A percentile compares a stretch with the other conserved stretches of the same genome.
These are phyloP conservation scores for Torymus aiolomorphi DNA, from an alignment of 2,888 invertebrate genomes.

Conservation along the genomic window DNA sequence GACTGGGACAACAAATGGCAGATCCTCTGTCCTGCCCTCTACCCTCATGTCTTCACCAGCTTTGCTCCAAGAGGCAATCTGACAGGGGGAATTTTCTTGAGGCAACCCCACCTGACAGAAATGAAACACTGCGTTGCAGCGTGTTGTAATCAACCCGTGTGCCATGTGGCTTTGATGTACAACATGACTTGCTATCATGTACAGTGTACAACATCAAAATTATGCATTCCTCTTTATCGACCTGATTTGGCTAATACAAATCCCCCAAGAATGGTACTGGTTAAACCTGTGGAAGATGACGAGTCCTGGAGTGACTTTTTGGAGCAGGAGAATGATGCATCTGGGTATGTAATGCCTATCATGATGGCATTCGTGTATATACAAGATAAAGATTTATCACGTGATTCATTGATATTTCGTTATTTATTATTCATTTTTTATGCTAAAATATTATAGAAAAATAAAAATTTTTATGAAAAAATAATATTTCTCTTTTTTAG, in stretches of 20 bases:
- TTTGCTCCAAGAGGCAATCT: conserved; percentile 78
- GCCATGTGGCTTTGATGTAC: conserved; percentile 88
- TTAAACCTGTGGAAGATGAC: conserved; percentile 82
- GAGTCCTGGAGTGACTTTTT: conserved; percentile 77
- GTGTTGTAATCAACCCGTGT: conserved; percentile 82
- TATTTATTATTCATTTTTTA: no score
- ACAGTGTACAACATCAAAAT: conserved; percentile 83
- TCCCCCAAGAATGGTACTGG: conserved; percentile 86
- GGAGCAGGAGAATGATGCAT: conserved; percentile 61
- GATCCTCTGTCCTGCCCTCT: conserved; percentile 78
- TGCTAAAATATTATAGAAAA: no score
- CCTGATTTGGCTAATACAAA: conserved; percentile 78
- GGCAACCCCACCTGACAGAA: conserved; percentile 77
- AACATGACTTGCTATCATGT: conserved; percentile 87
- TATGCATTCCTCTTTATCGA: conserved; percentile 83
- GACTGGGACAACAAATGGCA: conserved; percentile 69
- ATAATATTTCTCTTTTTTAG: conserved; percentile 61
- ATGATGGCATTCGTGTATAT: no score
- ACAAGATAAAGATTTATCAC: no score
- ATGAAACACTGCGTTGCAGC: conserved; percentile 82
- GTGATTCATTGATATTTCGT: no score
- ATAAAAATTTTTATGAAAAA: no score
- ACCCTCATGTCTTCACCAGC: conserved; percentile 78
- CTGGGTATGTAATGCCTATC: conserved; percentile 60
- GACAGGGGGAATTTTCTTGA: conserved; percentile 79